A percentile compares a stretch with the other conserved stretches of the same genome.
Evolutionary conservation across 2,113 vertebrate genomes (phyloP).

Genomic region (Myiozetetes cayanensis): DNA sequence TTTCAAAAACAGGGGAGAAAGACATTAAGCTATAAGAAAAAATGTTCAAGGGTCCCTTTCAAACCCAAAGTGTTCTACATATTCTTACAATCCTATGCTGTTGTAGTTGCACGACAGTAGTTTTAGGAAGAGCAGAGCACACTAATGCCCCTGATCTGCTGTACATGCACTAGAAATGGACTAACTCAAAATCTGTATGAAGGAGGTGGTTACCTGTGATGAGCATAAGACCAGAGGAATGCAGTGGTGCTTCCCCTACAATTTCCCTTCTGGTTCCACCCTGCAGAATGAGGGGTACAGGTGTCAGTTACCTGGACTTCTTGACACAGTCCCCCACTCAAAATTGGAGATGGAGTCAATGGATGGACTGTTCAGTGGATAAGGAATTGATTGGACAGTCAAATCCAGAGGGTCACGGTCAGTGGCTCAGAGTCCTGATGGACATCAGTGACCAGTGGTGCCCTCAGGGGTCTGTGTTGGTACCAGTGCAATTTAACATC

Average conservation of each 20-base stretch:
- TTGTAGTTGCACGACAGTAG: not conserved
- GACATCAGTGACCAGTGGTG: not conserved
- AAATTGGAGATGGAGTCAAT: not conserved
- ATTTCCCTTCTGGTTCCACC: not conserved
- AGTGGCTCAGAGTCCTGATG: not conserved
- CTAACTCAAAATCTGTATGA: not conserved
- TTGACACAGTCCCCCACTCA: not conserved
- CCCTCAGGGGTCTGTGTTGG: not conserved
- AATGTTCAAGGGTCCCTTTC: not conserved
- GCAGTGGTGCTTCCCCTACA: not conserved
- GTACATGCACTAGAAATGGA: not conserved
- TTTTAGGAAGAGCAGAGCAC: not conserved
- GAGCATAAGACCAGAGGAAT: not conserved
- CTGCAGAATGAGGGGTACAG: not conserved
- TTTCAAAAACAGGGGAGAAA: not conserved
- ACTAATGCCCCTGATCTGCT: not conserved
- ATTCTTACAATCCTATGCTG: not conserved
- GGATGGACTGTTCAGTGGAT: not conserved
- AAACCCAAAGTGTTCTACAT: not conserved
- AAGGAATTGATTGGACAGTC: not conserved
- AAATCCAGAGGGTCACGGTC: not conserved
- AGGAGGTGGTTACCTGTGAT: not conserved
- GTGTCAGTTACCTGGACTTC: not conserved
- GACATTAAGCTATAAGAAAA: not conserved
- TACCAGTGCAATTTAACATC: not conserved